These are phyloP conservation scores for Archilochus colubris DNA, from an alignment of 2,113 vertebrate species.

Conservation along the genomic window DNA sequence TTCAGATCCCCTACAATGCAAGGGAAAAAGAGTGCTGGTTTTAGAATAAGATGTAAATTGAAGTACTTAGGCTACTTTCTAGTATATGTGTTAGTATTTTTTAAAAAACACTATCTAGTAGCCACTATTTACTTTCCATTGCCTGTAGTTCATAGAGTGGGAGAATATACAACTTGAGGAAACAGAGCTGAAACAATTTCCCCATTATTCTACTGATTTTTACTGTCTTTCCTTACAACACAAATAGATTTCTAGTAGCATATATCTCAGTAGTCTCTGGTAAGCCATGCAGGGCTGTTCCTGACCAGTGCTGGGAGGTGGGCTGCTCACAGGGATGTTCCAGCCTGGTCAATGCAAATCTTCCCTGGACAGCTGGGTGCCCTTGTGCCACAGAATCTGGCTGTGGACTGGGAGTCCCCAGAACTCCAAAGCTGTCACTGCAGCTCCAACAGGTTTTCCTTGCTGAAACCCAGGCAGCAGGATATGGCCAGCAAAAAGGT, in stretches of 20 bases:
- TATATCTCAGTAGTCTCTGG: background rate
- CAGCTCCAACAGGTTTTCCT: background rate
- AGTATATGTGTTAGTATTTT: background rate
- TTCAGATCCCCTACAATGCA: background rate
- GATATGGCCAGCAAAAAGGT: background rate
- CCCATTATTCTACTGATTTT: background rate
- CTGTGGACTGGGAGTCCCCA: rapidly evolving
- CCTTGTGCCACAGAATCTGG: rapidly evolving
- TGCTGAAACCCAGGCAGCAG: background rate
- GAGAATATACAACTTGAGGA: background rate
- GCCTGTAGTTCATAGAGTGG: background rate
- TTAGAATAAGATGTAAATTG: background rate
- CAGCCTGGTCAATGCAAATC: background rate
- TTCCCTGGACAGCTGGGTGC: background rate
- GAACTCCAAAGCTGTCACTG: background rate
- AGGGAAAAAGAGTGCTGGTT: background rate
- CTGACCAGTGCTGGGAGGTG: background rate
- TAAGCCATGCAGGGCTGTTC: background rate
- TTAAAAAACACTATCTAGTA: background rate
- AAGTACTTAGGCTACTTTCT: background rate
- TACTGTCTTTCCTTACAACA: background rate
- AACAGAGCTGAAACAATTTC: background rate
- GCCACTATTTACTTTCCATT: background rate
- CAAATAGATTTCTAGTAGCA: background rate
- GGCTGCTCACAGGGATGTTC: background rate